A percentile compares a stretch with the other conserved stretches of the same genome.
These are phyloP conservation scores for Stegophylla sp. DNA, from an alignment of 2,888 invertebrate species.

Conservation along the genomic window DNA sequence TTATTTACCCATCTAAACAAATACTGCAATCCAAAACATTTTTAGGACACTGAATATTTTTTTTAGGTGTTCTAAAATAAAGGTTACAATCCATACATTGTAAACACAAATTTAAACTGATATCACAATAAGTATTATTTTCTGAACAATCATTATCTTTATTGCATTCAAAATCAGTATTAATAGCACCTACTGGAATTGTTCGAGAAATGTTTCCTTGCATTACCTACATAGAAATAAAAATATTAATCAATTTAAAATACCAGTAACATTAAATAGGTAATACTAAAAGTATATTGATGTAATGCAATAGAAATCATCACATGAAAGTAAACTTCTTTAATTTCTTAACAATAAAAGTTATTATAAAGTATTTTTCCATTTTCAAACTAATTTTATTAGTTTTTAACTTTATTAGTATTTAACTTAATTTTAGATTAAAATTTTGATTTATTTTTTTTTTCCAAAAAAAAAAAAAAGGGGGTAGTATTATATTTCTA, in stretches of 20 bases:
- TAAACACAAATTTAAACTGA: constrained; percentile 43
- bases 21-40: constrained; percentile 27
- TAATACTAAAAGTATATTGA: too few relatives aligned
- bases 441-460: too few relatives aligned
- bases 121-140: constrained; percentile 38
- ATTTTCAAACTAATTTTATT: too few relatives aligned
- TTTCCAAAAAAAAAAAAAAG: too few relatives aligned
- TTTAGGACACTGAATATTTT: constrained; percentile 24
- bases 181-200: constrained; percentile 24
- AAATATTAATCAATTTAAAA: not conserved
- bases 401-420: too few relatives aligned
- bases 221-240: constrained; percentile 25
- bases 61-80: constrained; percentile 43
- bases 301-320: too few relatives aligned
- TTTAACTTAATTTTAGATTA: too few relatives aligned
- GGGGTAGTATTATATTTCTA: too few relatives aligned
- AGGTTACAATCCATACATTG: constrained; percentile 44
- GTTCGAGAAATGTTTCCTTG: constrained; percentile 43
- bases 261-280: not conserved
- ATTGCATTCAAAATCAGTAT: constrained; percentile 35
- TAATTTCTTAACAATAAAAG: too few relatives aligned
- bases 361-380: too few relatives aligned
- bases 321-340: too few relatives aligned
- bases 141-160: constrained; percentile 31
- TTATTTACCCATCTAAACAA: constrained; percentile 38